phyloP scores from a whole-genome alignment of 2,113 vertebrate species.

The Protobothrops flavoviridis region DNA sequence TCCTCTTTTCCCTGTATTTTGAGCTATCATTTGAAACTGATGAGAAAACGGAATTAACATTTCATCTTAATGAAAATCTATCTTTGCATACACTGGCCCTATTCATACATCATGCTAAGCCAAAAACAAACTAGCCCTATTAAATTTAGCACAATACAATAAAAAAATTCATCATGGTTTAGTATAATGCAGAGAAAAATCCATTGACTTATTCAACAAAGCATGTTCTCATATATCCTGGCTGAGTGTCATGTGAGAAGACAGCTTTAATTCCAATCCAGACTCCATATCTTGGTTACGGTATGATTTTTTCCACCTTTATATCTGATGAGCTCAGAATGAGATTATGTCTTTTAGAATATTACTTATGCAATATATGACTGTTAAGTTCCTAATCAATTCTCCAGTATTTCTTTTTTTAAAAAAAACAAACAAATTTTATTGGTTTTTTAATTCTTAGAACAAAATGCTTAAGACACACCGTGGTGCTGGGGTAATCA shows the following conservation, averaged over 20 bases:
- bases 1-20: not conserved
- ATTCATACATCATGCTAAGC: not conserved
- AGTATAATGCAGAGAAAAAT: not conserved
- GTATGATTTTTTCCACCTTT: not conserved
- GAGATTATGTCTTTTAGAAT: not conserved
- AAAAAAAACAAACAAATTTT: too few species aligned
- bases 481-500: too few species aligned
- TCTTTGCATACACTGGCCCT: not conserved
- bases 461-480: too few species aligned
- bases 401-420: not conserved
- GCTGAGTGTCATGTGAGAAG: not conserved
- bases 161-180: not conserved
- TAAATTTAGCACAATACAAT: not conserved
- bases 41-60: not conserved
- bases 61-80: not conserved
- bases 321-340: not conserved
- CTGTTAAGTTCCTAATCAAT: not conserved
- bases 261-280: not conserved
- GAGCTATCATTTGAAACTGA: not conserved
- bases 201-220: not conserved
- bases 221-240: not conserved
- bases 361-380: not conserved
- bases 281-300: not conserved
- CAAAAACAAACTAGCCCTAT: not conserved
- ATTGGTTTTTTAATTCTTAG: too few species aligned